These are phyloP conservation scores for Burhinus bistriatus DNA, from an alignment of 2,113 vertebrate species.

Conservation along the genomic window DNA sequence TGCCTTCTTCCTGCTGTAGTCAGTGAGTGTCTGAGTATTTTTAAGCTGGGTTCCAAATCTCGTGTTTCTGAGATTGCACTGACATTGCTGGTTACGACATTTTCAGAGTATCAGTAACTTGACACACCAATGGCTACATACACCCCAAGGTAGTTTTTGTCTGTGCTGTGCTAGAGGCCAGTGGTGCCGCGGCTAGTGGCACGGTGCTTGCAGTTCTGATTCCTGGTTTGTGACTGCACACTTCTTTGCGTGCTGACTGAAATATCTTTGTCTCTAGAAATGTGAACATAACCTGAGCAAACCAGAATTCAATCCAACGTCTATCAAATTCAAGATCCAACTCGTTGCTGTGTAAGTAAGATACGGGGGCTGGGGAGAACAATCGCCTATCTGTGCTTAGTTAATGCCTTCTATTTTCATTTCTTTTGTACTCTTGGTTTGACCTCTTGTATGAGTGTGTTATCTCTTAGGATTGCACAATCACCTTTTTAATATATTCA, in stretches of 20 bases:
- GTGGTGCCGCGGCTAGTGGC: background rate
- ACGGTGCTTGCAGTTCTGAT: background rate
- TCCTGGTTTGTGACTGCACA: background rate
- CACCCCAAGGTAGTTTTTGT: background rate
- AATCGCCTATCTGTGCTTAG: background rate
- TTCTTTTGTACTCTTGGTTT: background rate
- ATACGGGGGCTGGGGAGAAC: background rate
- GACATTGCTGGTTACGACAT: background rate
- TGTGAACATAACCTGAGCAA: conserved; percentile 99
- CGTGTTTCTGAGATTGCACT: background rate
- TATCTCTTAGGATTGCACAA: background rate
- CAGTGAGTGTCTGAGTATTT: background rate
- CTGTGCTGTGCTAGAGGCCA: background rate
- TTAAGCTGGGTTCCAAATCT: background rate
- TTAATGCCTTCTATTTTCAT: background rate
- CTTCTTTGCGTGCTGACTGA: background rate
- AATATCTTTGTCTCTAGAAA: conserved; percentile 77
- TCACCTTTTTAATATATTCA: background rate
- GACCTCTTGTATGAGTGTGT: background rate
- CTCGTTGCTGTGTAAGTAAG: conserved; percentile 96
- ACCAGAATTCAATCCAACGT: conserved; percentile 98
- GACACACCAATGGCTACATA: background rate
- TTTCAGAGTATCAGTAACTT: background rate
- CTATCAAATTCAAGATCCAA: conserved; percentile 99
- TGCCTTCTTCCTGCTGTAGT: background rate